Base-by-base conservation (phyloP, 2,888 invertebrate species). In the Octonoba sinensis region DNA sequence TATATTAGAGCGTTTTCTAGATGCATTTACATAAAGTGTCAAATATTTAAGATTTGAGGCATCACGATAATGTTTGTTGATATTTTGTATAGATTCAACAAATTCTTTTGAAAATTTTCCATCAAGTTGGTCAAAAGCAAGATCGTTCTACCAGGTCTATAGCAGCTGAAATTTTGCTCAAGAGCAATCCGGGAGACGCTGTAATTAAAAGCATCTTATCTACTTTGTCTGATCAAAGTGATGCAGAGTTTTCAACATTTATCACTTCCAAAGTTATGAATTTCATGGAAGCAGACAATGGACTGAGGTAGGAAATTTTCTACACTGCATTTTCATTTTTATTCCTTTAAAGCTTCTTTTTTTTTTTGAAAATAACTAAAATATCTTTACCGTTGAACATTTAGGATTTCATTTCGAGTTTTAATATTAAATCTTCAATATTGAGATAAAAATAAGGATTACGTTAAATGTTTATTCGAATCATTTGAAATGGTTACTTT, bases 211-310 rank as follows among this genome's bases (percentile, higher is more conserved):
- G 44, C 18, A 20, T 82, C 16, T 22, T 82, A 18, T 36, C n/a
- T 16, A 22, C 75, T 11, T 46, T 75, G 1, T 56, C 65, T 11
- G 60, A 77, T 24, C 69, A 83, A 24, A 57, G 8, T 1, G 71
- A 82, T 24, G 36, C 59, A 1, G 87, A 87, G 83, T 85, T 87
- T 51, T 77, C 86, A 1, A 86, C 87, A 3, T 87, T 86, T 78
- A 84, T 87, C 70, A 85, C 86, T 84, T 84, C 86, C 54, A 85
- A 87, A 57, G 74, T 87, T 13, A 83, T 84, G 12, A 86, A 87
- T 27, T 84, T 85, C 67, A 84, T 85, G 66, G 85, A 85, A 11
- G 78, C 82, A 1, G 86, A 87, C 82, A 77, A 76, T n/a, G 56
- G 44, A 12, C 22, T 83, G 11, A 75, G 66, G 82, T 82, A 22